Percentiles rank a stretch among this genome's conserved stretches.
Conservation (phyloP, 1,140 invertebrate species). For the Drosophila chauvacae region DNA sequence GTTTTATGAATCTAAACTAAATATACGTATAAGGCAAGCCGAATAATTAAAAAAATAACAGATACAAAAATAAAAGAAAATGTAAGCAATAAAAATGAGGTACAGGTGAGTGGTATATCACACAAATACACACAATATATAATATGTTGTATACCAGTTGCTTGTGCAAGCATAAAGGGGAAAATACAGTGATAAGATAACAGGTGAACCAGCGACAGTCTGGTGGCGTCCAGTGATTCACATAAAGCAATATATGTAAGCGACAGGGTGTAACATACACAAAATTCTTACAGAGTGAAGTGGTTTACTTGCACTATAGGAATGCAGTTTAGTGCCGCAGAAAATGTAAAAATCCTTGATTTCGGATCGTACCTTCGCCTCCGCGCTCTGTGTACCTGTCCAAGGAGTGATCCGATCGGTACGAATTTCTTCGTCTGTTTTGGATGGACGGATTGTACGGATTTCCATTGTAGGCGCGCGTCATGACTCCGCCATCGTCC, state of each 20-base stretch:
- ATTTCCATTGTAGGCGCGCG: constrained; percentile 82
- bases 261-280: constrained; percentile 22
- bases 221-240: constrained; percentile 48
- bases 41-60: background rate
- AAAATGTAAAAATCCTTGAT: constrained; percentile 3
- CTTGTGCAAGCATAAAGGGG: constrained; percentile 30
- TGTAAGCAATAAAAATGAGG: background rate
- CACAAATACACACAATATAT: background rate
- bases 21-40: background rate
- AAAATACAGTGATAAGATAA: constrained; percentile 61
- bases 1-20: background rate
- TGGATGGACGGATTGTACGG: constrained; percentile 64
- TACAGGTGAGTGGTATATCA: background rate
- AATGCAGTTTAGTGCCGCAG: constrained; percentile 15
- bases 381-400: constrained; percentile 83
- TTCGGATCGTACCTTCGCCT: constrained; percentile 70
- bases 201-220: constrained; percentile 24
- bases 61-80: background rate
- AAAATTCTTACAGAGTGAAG: constrained; percentile 6
- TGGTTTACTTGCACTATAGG: constrained; percentile 1
- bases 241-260: constrained; percentile 25
- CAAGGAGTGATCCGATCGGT: constrained; percentile 80
- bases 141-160: constrained; percentile 9
- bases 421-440: constrained; percentile 69
- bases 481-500: constrained; percentile 81